phyloP scores from a whole-genome alignment of 2,888 invertebrate genomes.

The Apamea epomidion region DNA sequence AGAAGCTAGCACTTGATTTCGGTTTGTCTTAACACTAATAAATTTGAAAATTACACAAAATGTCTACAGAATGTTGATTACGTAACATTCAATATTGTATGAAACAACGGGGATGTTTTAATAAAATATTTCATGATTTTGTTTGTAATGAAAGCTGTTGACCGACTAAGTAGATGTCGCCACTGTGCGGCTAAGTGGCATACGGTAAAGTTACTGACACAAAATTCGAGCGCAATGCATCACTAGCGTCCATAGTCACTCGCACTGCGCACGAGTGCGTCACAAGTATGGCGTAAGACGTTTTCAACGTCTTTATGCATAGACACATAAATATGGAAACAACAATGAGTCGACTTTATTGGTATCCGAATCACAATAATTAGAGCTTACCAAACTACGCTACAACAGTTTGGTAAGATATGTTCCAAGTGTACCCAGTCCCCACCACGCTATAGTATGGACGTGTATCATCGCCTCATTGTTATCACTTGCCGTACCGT shows the following conservation, averaged over 20 bases:
- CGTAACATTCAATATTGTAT: background rate
- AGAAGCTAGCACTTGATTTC: background rate
- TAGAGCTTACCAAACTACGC: background rate
- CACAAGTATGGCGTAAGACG: background rate
- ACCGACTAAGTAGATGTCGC: background rate
- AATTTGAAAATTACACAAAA: conserved; percentile 18
- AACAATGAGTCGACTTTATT: background rate
- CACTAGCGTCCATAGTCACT: too few species aligned
- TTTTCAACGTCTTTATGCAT: conserved; percentile 4
- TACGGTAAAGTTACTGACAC: background rate
- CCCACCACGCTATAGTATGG: too few species aligned
- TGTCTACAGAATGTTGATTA: background rate
- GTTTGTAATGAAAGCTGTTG: background rate
- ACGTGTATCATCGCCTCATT: background rate
- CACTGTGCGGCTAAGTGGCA: background rate
- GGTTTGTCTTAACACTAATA: background rate
- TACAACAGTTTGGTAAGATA: background rate
- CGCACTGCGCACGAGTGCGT: conserved; percentile 2
- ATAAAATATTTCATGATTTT: background rate
- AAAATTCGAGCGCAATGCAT: background rate
- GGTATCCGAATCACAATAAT: background rate
- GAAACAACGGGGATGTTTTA: too few species aligned
- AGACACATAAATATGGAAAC: background rate
- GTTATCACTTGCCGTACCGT: too few species aligned
- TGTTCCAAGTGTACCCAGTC: background rate